Percentiles rank a stretch among this genome's conserved stretches.
These are phyloP conservation scores for Cyanoliseus patagonus DNA, from an alignment of 2,113 vertebrate species.

Conservation along the genomic window DNA sequence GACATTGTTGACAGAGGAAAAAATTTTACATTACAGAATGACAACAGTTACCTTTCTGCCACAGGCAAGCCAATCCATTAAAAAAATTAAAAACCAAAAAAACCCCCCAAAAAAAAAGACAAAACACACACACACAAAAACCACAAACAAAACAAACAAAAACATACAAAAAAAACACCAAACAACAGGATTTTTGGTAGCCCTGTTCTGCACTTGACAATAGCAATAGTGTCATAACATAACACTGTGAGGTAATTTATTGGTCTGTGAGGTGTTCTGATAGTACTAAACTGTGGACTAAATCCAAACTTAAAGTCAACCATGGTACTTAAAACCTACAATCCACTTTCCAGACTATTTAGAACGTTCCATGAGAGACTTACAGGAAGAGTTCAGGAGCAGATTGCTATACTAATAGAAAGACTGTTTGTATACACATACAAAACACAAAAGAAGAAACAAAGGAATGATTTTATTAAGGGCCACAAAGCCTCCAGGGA, in stretches of 20 bases:
- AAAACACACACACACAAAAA: no score
- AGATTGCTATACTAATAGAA: neutral
- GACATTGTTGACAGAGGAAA: neutral
- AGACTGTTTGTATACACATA: neutral
- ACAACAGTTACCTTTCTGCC: neutral
- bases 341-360: neutral
- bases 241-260: neutral
- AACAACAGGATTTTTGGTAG: neutral
- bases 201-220: neutral
- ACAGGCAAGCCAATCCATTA: neutral
- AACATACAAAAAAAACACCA: no score
- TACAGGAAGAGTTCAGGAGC: neutral
- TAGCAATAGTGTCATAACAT: neutral
- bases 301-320: neutral
- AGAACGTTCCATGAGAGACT: fast-evolving
- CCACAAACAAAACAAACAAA: neutral
- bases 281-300: neutral
- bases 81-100: neutral
- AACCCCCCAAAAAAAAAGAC: no score
- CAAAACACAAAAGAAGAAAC: neutral
- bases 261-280: neutral
- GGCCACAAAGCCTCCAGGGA: neutral
- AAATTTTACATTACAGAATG: neutral
- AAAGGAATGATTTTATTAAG: neutral
- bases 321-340: neutral